Conservation (phyloP, 2,888 invertebrate genomes). For the Spodoptera littoralis region DNA sequence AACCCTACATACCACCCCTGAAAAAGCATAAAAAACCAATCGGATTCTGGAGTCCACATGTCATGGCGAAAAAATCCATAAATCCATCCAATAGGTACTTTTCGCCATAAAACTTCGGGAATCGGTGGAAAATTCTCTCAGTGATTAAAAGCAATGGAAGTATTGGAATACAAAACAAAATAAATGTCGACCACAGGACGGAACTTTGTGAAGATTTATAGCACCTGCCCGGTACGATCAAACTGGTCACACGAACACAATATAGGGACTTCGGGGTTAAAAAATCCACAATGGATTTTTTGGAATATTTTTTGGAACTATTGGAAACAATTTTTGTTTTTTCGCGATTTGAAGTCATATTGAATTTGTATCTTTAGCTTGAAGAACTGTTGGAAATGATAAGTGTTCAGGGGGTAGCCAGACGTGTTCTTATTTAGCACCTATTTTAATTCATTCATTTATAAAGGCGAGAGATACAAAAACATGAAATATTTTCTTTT, state of each 20-base stretch:
- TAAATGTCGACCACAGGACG: constrained; percentile 38
- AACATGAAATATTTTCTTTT: too few relatives aligned
- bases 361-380: too few relatives aligned
- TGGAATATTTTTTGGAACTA: not conserved
- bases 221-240: constrained; percentile 49
- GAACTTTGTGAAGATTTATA: constrained; percentile 42
- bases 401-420: too few relatives aligned
- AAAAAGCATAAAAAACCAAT: too few relatives aligned
- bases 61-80: too few relatives aligned
- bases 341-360: too few relatives aligned
- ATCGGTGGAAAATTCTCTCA: constrained; percentile 19
- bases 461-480: too few relatives aligned
- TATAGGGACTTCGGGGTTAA: constrained; percentile 20
- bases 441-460: too few relatives aligned
- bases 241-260: constrained; percentile 23
- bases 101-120: constrained; percentile 11
- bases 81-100: constrained; percentile 1
- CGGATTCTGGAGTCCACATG: too few relatives aligned
- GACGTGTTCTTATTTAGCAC: too few relatives aligned
- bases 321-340: constrained; percentile 5
- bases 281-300: constrained; percentile 15
- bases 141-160: constrained; percentile 34
- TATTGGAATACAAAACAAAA: constrained; percentile 38
- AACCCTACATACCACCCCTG: too few relatives aligned
- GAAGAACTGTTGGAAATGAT: too few relatives aligned